Evolutionary conservation across 2,797 vertebrate genomes (phyloP), one percentile per base, ranked within the genome.

Genomic region (Lepidocolaptes lacrymiger): DNA sequence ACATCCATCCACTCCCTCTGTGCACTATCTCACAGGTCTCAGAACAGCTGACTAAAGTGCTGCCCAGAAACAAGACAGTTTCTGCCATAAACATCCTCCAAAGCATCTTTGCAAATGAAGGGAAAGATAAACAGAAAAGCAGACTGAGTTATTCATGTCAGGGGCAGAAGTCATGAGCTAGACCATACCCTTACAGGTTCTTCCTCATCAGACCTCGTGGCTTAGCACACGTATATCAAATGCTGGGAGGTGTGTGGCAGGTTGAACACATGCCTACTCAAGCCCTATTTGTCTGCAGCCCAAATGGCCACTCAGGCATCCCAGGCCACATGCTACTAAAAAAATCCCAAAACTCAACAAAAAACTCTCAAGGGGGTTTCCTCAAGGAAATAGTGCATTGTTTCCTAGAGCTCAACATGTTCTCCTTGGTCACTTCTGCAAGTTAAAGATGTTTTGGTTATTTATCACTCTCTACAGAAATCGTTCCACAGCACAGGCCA

Each of bases 381-480:
- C 67, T 69, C 18, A 78, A 62, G 59, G 63, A 94, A 89, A 76
- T 1, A 69, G 58, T 16, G 43, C n/a, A 41, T 27, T 27, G 67
- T 46, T 86, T 90, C 67, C 51, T 75, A n/a, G 1, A 93, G 30
- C 82, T 88, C 68, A 71, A 14, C 51, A 28, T 2, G 0, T 43
- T 85, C 55, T 56, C 76, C 49, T n/a, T 2, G 0, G 52, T 37
- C 66, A 68, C 23, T 84, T 85, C 36, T 48, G 58, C 43, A 73
- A 66, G 19, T 63, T 63, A 51, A 86, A 56, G 23, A 26, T 4
- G 66, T 27, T 82, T 73, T 52, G 36, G 16, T 85, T 72, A 64
- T 77, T 87, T 73, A 69, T 22, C 28, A 63, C 66, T 92, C 56
- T 28, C 37, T 26, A 56, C n/a, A 89, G 48, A 72, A 74, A 64